These are phyloP conservation scores for Palaemon carinicauda DNA, from an alignment of 1,140 invertebrate species.

Conservation along the genomic window DNA sequence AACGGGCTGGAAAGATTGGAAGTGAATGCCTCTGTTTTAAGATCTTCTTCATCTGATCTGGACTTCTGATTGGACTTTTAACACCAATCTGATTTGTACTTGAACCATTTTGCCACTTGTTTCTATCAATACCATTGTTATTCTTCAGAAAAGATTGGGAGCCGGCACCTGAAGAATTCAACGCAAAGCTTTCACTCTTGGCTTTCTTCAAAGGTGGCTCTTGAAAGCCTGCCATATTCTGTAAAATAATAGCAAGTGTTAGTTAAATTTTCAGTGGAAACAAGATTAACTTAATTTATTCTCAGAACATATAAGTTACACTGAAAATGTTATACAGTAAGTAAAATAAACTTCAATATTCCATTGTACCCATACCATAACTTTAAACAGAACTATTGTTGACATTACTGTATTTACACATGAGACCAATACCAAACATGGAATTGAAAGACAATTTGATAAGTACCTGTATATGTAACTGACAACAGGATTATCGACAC, in stretches of 20 bases:
- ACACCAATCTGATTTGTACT: background rate
- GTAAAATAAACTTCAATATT: too few relatives aligned
- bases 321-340: background rate
- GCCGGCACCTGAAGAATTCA: too few relatives aligned
- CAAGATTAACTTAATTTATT: too few relatives aligned
- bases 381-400: too few relatives aligned
- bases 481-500: too few relatives aligned
- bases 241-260: background rate
- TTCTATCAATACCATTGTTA: background rate
- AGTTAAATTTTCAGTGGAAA: background rate
- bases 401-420: too few relatives aligned
- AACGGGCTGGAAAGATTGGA: conserved; percentile 50
- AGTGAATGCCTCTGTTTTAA: conserved; percentile 50
- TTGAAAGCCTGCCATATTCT: conserved; percentile 38
- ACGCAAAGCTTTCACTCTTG: background rate
- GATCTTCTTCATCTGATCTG: conserved; percentile 34
- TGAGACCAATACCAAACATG: too few relatives aligned
- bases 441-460: too few relatives aligned
- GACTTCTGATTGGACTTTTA: background rate
- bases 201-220: conserved; percentile 29
- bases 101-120: background rate
- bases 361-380: too few relatives aligned
- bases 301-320: background rate
- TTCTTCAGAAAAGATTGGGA: background rate
- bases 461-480: too few relatives aligned